Conservation (phyloP, 2,113 vertebrate genomes). For the Eurystomus gularis region DNA sequence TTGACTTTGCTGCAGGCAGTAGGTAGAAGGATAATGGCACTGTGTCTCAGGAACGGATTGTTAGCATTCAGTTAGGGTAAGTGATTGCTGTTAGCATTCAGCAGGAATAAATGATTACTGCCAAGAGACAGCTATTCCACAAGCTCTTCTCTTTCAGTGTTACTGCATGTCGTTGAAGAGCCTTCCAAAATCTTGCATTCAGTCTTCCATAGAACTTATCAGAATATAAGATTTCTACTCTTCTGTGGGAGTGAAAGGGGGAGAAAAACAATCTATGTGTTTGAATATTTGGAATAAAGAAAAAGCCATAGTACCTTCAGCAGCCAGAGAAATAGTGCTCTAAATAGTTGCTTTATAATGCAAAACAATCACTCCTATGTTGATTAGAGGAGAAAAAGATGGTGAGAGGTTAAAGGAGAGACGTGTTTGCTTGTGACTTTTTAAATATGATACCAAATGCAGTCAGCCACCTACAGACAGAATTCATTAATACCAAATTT, state of each 20-base stretch:
- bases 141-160: not conserved
- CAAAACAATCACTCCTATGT: not conserved
- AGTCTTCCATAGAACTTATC: not conserved
- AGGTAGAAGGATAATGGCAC: not conserved
- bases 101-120: conserved; percentile 28
- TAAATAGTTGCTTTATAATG: not conserved
- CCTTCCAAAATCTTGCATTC: conserved; percentile 10
- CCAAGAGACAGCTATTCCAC: not conserved
- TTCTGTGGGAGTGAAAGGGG: not conserved
- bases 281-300: conserved; percentile 3
- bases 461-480: not conserved
- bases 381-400: not conserved
- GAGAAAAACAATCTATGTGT: not conserved
- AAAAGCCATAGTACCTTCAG: not conserved
- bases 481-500: conserved; percentile 28
- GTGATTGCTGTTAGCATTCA: conserved; percentile 29
- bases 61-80: conserved; percentile 30
- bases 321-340: not conserved
- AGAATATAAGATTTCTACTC: not conserved
- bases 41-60: not conserved
- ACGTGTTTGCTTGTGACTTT: not conserved
- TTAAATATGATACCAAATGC: not conserved
- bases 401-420: not conserved
- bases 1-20: conserved; percentile 24
- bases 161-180: not conserved